A percentile compares a stretch with the other conserved stretches of the same genome.
Evolutionary conservation across 2,888 invertebrate genomes (phyloP).

Genomic region (Epirrhoe tristata): DNA sequence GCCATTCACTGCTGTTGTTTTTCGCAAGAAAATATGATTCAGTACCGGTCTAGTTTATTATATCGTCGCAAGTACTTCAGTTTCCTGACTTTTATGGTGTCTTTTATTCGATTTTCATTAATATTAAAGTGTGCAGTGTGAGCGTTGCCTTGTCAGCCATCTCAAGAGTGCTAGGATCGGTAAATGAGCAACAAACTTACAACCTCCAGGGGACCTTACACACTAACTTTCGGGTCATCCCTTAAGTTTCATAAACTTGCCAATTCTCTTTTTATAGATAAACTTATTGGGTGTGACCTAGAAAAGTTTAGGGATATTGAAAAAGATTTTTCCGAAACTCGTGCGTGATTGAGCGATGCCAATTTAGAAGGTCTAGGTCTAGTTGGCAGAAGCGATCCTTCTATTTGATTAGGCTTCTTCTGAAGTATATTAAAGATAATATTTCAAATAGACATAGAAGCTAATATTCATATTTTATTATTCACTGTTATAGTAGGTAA

Average conservation of each 20-base stretch:
- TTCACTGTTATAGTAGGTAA: too few species aligned
- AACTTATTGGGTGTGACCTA: constrained; percentile 37
- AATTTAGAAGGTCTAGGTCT: constrained; percentile 9
- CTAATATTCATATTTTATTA: too few species aligned
- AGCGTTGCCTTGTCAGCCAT: constrained; percentile 9
- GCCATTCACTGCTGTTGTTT: background rate
- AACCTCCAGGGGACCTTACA: constrained; percentile 36
- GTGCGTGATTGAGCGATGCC: constrained; percentile 10
- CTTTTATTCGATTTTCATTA: background rate
- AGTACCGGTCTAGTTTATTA: background rate
- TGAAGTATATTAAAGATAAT: background rate
- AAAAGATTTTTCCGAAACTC: constrained; percentile 22
- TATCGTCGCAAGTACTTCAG: background rate
- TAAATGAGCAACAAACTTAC: constrained; percentile 42
- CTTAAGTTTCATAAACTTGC: constrained; percentile 47
- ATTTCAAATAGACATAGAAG: background rate
- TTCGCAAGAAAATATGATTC: too few species aligned
- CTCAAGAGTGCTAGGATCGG: constrained; percentile 36
- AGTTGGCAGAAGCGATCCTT: background rate
- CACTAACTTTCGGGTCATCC: constrained; percentile 50
- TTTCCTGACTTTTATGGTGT: background rate
- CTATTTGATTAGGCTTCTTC: constrained; percentile 3
- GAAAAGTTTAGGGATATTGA: constrained; percentile 33
- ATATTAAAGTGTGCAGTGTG: background rate
- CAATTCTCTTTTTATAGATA: constrained; percentile 49